Evolutionary conservation across 2,888 invertebrate genomes (phyloP), one percentile per base, ranked within the genome.

Genomic region (Lutraria lutraria): DNA sequence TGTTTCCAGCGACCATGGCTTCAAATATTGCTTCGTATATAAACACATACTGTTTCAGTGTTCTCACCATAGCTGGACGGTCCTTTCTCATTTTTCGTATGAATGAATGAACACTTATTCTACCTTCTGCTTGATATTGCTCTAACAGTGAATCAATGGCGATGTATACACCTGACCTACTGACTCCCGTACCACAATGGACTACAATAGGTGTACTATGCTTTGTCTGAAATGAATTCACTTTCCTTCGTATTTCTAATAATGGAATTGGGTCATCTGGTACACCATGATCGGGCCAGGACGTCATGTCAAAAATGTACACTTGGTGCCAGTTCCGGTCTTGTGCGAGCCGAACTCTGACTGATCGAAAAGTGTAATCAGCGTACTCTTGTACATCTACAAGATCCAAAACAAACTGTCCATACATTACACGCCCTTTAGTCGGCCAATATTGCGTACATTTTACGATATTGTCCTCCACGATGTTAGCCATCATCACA

Each of bases 401-500:
- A 95, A 99, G 98, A 96, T 98, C 98, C 3, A 99, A 98, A 89
- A 98, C 97, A 95, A 99, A 98, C 96, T 98, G 98, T 94, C 99
- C 99, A 96, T 98, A 98, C 92, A 97, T 97, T 60, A 98, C 97
- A 94, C 98, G 98, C 95, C 98, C 98, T 10, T 87, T 34, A 81
- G 97, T 97, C 2, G 97, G 97, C 99, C 99, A 99, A 97, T 99
- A 99, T 88, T 99, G 98, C 0, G 98, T 98, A 96, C 99, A 99
- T 96, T 99, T 98, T n/a, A 97, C 95, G 34, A 97, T 95, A 79
- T 96, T 96, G 87, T 97, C 97, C 92, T 97, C 97, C 13, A 96
- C 94, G 10, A 97, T 93, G 88, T 96, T 96, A 3, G 97, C 96
- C 63, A 97, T 96, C 97, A 97, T 97, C 2, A 97, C 96, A 0